phyloP scores from a whole-genome alignment of 2,797 vertebrate species.

The Scarus forsteni region DNA sequence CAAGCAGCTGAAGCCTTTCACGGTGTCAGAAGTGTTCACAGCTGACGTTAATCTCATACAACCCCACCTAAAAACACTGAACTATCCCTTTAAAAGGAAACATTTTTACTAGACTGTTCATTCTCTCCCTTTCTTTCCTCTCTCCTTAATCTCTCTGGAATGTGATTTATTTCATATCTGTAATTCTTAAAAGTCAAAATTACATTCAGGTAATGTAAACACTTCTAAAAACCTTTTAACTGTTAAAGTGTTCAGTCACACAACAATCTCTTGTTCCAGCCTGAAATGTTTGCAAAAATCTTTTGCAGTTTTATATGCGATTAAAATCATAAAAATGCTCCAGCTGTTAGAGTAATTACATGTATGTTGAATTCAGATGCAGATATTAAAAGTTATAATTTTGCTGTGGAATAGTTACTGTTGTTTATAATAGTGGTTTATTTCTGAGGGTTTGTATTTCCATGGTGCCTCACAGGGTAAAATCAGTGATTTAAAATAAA shows the following conservation, averaged over 20 bases:
- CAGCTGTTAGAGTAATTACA: neutral
- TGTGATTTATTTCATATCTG: neutral
- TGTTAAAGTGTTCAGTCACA: neutral
- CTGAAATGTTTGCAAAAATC: neutral
- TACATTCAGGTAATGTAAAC: neutral
- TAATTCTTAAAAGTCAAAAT: neutral
- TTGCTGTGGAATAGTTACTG: neutral
- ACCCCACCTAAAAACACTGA: too few relatives aligned
- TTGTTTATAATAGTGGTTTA: neutral
- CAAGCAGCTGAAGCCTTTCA: too few relatives aligned
- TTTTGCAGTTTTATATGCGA: neutral
- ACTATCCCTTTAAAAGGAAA: too few relatives aligned
- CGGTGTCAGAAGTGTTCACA: too few relatives aligned
- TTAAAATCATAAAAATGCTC: conserved; percentile 10
- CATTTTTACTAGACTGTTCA: neutral
- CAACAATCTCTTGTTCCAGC: neutral
- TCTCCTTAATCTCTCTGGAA: conserved; percentile 1
- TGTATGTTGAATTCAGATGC: neutral
- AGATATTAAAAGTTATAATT: neutral
- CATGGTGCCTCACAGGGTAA: conserved; percentile 2
- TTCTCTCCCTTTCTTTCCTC: neutral
- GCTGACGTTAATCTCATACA: too few relatives aligned
- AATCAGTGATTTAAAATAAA: conserved; percentile 42
- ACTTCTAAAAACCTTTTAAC: neutral
- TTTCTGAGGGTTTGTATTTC: conserved; percentile 3